Evolutionary conservation across 2,797 vertebrate species (phyloP).

Genomic region (Mycteria americana): DNA sequence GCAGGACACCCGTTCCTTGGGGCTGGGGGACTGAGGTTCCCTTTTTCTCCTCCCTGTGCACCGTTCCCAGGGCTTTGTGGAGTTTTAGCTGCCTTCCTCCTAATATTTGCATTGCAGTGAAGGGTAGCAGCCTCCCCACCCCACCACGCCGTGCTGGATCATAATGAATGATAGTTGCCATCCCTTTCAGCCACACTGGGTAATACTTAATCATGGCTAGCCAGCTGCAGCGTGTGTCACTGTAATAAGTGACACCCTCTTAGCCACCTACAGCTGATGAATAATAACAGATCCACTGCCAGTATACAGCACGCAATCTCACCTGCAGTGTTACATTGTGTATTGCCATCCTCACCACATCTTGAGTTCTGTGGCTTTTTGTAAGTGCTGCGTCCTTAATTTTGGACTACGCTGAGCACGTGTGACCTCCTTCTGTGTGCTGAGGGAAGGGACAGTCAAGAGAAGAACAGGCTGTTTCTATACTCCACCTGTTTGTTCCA

Average conservation of each 20-base stretch:
- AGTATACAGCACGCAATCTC: background rate
- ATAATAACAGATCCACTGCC: slow-evolving; percentile 7
- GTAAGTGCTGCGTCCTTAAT: background rate
- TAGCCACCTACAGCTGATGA: slow-evolving; percentile 28
- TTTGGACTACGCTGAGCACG: background rate
- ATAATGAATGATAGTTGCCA: background rate
- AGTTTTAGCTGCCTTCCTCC: background rate
- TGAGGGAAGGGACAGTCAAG: background rate
- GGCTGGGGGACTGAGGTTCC: background rate
- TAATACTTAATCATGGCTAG: slow-evolving; percentile 12
- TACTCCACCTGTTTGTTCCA: background rate
- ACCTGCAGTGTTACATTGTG: background rate
- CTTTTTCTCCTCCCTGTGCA: background rate
- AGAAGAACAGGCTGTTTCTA: background rate
- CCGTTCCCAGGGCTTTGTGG: background rate
- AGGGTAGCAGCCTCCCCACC: background rate
- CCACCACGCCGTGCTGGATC: background rate
- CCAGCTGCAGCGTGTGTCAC: slow-evolving; percentile 35
- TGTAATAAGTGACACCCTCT: slow-evolving; percentile 24
- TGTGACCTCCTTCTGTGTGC: background rate
- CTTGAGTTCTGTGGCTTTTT: background rate
- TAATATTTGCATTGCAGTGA: background rate
- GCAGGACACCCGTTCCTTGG: background rate
- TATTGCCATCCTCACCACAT: background rate
- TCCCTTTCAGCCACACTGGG: background rate